Evolutionary conservation across 2,797 vertebrate genomes (phyloP), one percentile per base, ranked within the genome.

Genomic region (Spinus olivaceus): DNA sequence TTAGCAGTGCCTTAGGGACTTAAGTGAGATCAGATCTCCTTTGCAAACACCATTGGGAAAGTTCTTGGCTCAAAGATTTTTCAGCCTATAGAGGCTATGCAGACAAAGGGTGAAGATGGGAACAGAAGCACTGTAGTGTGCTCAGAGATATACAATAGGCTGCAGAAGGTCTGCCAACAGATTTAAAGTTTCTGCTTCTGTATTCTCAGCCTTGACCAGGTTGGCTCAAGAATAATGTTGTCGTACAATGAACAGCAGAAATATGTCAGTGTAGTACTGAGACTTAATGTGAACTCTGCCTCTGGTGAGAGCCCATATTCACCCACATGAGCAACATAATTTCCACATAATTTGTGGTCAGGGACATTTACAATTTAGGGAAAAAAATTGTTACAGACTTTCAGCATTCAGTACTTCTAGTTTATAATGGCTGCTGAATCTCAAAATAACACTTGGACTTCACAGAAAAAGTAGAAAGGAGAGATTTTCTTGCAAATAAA

Each of bases 401-500:
- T 90, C 63, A 89, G 32, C 53, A 76, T 90, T 91, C 51, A 88
- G 79, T 27, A n/a, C 37, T 80, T 90, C 67, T 15, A 69, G 44
- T 23, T 84, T 92, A 60, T 64, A 92, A 82, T 2, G 14, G 64
- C 32, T 88, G 57, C 44, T 79, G 64, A 89, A 81, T 76, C 73
- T 71, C 70, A 92, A 86, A 95, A 77, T 81, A 14, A 73, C 60
- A 63, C 66, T 60, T 80, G 78, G 63, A 90, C 59, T 60, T 95
- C 83, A 79, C 57, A 91, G 39, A 78, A 81, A 14, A 27, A 69
- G 42, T 35, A 60, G 69, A 44, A 92, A 86, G 56, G 35, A 81
- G 82, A 72, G 22, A 72, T 90, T 93, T 76, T 16, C 49, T 91
- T 94, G 60, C 37, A 92, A 93, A 85, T 93, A 96, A 93, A 95